Base-by-base conservation (phyloP, 2,888 invertebrate species). In the Melanostoma mellinum region DNA sequence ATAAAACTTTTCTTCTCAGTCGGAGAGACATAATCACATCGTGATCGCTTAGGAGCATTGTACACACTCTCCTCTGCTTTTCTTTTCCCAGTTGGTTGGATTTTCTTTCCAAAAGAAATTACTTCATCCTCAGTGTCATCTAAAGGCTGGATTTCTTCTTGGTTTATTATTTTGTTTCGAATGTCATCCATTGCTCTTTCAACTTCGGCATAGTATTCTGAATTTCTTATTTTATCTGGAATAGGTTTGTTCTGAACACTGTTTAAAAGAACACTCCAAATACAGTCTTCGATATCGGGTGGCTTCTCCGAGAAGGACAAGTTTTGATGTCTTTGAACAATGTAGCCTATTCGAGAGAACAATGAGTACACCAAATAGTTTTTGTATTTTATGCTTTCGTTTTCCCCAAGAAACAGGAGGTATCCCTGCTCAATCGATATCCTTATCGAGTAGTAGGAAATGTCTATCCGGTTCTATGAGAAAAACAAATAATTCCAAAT, bases 351-450 rank as follows among this genome's bases (percentile, higher is more conserved):
- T 0, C 90, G 88, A n/a, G 89, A 88, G 6, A 91, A 81, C 6
- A 88, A 85, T 0, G 91, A 89, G 73, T 90, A 91, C 2, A 90
- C 88, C 0, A 91, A 80, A 77, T 91, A 91, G 58, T 88, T 87
- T 6, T 88, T 86, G 61, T 87, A 90, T 53, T 88, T 89, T 0
- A 84, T 67, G 20, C 87, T 88, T 4, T 86, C 60, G 6, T 85
- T 67, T 68, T 89, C 89, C 0, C 89, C 91, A 0, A 91, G 86
- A 3, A 91, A 74, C 6, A 91, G 63, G 0, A 87, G 50, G 65
- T 91, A 91, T 0, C 89, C 89, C 67, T 91, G 91, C 55, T 91
- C 91, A 2, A 91, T 77, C 0, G 91, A 90, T 0, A 90, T 86
- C 2, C 87, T 77, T 36, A 86, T 86, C 1, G 87, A 86, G 75